Conservation (phyloP, 2,888 invertebrate genomes). For the Heteropelma amictum region DNA sequence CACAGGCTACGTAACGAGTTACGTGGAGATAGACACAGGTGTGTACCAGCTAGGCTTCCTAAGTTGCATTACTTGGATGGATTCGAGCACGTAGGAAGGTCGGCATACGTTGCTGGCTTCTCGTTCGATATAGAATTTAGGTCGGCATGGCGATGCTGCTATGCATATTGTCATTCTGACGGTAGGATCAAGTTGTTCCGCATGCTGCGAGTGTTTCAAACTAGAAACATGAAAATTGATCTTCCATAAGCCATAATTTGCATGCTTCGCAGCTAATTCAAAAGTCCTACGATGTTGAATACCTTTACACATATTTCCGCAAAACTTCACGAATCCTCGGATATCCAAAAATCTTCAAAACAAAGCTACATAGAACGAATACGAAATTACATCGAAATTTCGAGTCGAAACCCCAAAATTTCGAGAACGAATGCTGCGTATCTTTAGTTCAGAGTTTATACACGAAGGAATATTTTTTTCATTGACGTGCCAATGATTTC, state of each 20-base stretch:
- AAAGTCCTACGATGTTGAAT: neutral
- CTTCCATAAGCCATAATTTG: neutral
- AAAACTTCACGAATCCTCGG: neutral
- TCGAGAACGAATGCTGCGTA: too few species aligned
- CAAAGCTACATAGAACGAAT: neutral
- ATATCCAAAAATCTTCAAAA: too few species aligned
- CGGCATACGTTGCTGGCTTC: conserved; percentile 46
- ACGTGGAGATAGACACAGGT: conserved; percentile 1
- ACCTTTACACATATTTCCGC: neutral
- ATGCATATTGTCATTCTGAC: conserved; percentile 21
- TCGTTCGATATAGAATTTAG: conserved; percentile 54
- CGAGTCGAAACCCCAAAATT: too few species aligned
- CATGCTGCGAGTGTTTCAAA: conserved; percentile 5
- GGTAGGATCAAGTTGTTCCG: conserved; percentile 7
- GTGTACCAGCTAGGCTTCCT: conserved; percentile 49
- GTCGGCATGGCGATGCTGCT: conserved; percentile 26
- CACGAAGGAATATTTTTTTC: too few species aligned
- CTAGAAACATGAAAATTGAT: neutral
- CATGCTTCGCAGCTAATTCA: neutral
- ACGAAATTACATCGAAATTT: too few species aligned
- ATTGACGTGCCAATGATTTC: neutral
- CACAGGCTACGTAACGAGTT: neutral
- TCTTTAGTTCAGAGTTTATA: too few species aligned
- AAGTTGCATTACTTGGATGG: conserved; percentile 37
- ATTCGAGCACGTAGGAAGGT: conserved; percentile 45